Conservation (phyloP, 2,888 invertebrate genomes). For the Carabus problematicus region DNA sequence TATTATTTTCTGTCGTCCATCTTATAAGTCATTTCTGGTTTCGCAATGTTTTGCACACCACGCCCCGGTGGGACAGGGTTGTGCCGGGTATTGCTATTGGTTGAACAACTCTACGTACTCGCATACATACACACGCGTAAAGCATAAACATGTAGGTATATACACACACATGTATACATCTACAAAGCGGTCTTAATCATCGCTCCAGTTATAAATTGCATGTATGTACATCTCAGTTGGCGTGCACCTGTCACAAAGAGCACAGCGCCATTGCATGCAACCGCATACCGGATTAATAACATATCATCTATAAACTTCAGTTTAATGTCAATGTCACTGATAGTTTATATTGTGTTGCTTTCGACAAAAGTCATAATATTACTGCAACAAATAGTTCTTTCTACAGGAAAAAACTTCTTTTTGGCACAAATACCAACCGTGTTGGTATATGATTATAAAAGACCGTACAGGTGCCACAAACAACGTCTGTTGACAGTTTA, state of each 20-base stretch:
- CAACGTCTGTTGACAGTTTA: no score
- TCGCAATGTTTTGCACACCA: conserved; percentile 20
- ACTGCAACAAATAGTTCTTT: no score
- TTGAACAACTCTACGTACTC: conserved; percentile 2
- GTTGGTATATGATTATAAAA: no score
- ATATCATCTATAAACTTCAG: no score
- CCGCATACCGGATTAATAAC: no score
- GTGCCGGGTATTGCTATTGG: conserved; percentile 15
- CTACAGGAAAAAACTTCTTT: no score
- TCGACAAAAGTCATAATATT: no score
- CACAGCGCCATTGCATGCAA: neutral
- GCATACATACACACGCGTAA: neutral
- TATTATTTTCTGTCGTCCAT: conserved; percentile 15
- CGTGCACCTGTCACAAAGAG: conserved; percentile 1
- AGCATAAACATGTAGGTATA: neutral
- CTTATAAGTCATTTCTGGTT: conserved; percentile 17
- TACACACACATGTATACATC: neutral
- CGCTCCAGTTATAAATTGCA: conserved; percentile 12
- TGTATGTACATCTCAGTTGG: neutral
- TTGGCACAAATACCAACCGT: no score
- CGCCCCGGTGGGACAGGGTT: conserved; percentile 14
- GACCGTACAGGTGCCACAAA: no score
- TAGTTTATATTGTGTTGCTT: no score
- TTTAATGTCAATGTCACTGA: no score
- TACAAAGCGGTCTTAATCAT: neutral